Base-by-base conservation (phyloP, 2,888 invertebrate genomes). In the Diplazon laetatorius region DNA sequence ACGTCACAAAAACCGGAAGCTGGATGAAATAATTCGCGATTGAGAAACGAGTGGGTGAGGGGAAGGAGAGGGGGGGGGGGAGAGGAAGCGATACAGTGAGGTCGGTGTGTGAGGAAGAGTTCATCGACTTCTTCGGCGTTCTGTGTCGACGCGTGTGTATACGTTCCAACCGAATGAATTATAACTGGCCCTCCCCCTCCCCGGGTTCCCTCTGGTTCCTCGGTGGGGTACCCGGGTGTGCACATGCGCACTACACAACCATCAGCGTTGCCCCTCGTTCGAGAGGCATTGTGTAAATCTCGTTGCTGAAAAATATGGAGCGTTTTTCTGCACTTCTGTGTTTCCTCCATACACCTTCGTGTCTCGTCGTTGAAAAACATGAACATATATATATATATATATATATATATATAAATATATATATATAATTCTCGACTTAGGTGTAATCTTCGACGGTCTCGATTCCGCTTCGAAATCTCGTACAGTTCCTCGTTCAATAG, bases 151-250 rank as follows among this genome's bases (percentile, higher is more conserved):
- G 78, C n/a, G n/a, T n/a, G n/a, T 30, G 30, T 30, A 30, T 78
- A 73, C 78, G 78, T 78, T 78, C 78, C 78, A 78, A 75, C 75
- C 78, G 78, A 78, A 78, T 78, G 78, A 78, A 78, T 78, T 78
- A 78, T 72, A 78, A 78, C 78, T 57, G 55, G 66, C 62, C 66
- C 57, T 59, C 44, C 65, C 22, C 16, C 37, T 12, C 35, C 48
- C 35, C 39, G 50, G 12, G 14, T 44, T 14, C 44, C 42, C 46
- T 16, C 20, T 14, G 3, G 37, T 20, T 42, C 14, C 57, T 69
- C 30, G 30, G 30, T 6, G 30, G 2, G 30, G 30, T 30, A 30
- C 30, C 30, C 25, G 42, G 44, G 44, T 16, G 37, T 44, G 52
- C 52, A 52, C 50, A 50, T 46, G 65, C 63, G 39, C 16, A 16